Evolutionary conservation across 2,797 vertebrate genomes (phyloP).

Genomic region (Clarias fuscus): DNA sequence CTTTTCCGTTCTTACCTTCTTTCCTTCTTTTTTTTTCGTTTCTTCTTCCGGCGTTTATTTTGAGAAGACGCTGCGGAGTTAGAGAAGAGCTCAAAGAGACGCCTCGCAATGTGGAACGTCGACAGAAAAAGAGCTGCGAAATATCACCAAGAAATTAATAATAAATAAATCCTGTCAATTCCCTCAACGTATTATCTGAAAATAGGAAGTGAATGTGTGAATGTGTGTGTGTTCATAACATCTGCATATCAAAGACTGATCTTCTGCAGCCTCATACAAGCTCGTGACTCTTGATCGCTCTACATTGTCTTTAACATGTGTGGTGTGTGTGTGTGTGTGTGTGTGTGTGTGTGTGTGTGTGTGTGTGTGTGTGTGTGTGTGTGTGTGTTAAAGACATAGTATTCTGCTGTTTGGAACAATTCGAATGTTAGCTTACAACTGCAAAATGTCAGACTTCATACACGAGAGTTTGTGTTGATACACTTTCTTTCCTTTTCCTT

Average conservation of each 20-base stretch:
- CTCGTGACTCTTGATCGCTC: not conserved
- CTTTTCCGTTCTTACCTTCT: too few species aligned
- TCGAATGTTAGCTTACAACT: not conserved
- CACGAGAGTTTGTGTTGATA: not conserved
- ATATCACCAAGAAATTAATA: not conserved
- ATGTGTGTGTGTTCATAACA: constrained; percentile 7
- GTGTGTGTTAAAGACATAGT: not conserved
- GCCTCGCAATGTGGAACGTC: not conserved
- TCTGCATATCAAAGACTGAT: constrained; percentile 44
- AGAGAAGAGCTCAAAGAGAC: not conserved
- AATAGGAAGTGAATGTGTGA: not conserved
- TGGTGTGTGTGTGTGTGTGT: not conserved
- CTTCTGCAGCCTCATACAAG: constrained; percentile 12
- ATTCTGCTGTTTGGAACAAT: not conserved
- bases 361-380: constrained; percentile 4
- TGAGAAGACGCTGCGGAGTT: not conserved
- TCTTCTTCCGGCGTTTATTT: not conserved
- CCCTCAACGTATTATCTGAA: not conserved
- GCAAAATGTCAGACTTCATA: constrained; percentile 7
- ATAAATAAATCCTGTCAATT: not conserved
- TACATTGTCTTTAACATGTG: not conserved
- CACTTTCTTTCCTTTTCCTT: not conserved
- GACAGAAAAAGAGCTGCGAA: not conserved
- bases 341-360: not conserved
- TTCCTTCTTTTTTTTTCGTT: not conserved